Conservation (phyloP, 2,888 invertebrate species). For the Julus scanicus region DNA sequence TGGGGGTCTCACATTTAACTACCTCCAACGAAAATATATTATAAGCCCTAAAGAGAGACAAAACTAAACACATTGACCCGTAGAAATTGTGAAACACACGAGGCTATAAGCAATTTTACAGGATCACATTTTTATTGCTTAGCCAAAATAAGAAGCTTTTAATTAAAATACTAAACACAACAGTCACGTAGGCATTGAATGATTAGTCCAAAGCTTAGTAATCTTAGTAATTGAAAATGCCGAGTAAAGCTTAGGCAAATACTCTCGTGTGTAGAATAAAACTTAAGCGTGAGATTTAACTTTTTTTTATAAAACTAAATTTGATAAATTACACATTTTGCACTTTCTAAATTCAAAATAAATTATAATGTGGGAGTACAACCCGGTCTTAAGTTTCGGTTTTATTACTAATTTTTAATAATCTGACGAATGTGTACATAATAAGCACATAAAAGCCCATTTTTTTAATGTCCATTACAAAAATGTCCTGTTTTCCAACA, state of each 20-base stretch:
- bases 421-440: too few species aligned
- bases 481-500: too few species aligned
- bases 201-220: background rate
- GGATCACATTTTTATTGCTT: constrained; percentile 16
- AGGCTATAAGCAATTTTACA: background rate
- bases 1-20: constrained; percentile 25
- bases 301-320: background rate
- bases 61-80: constrained; percentile 30
- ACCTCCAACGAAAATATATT: constrained; percentile 36
- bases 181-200: background rate
- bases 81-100: background rate
- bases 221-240: background rate
- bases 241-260: background rate
- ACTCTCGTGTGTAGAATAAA: background rate
- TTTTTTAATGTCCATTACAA: too few species aligned
- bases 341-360: too few species aligned
- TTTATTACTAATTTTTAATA: too few species aligned
- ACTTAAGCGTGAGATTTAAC: background rate
- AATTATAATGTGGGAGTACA: too few species aligned
- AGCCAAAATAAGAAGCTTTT: background rate
- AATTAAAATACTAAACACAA: background rate
- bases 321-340: too few species aligned
- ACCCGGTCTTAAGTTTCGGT: too few species aligned
- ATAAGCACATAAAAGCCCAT: too few species aligned
- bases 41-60: constrained; percentile 2